Conservation (phyloP, 2,797 vertebrate genomes). For the Helicolenus hilgendorfi region DNA sequence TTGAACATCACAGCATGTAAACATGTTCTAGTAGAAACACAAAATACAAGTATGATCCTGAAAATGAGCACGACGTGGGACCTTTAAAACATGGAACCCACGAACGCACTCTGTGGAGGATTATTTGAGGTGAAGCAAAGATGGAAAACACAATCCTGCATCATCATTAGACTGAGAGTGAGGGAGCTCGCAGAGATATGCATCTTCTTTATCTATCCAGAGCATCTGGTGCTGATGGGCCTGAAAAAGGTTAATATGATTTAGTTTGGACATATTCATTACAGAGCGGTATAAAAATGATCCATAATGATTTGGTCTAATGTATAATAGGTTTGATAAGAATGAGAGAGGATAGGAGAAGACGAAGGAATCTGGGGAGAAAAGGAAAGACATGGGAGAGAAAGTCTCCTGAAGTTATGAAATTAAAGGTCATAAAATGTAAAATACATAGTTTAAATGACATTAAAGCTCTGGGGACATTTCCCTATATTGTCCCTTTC, state of each 20-base stretch:
- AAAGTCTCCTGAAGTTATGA: not conserved
- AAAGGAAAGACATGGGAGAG: not conserved
- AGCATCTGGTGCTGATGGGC: conserved; percentile 62
- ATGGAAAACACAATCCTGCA: not conserved
- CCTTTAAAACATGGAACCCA: not conserved
- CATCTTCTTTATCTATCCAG: conserved; percentile 36
- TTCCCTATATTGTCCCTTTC: not conserved
- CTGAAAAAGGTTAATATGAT: conserved; percentile 73
- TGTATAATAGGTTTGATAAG: conserved; percentile 21
- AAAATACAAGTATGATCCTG: too few relatives aligned
- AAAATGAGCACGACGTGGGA: too few relatives aligned
- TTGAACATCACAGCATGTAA: too few relatives aligned
- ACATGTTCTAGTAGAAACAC: too few relatives aligned
- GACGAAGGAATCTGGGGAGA: not conserved
- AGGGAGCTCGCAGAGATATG: not conserved
- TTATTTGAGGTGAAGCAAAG: not conserved
- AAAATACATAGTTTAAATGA: too few relatives aligned
- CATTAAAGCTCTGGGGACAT: too few relatives aligned
- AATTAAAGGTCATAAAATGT: too few relatives aligned
- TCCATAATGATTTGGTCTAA: conserved; percentile 45
- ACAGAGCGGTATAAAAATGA: conserved; percentile 46
- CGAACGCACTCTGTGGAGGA: not conserved
- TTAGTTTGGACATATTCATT: conserved; percentile 59
- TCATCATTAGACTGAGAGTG: not conserved
- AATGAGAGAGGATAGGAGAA: not conserved